A percentile compares a stretch with the other conserved stretches of the same genome.
phyloP scores from a whole-genome alignment of 2,888 invertebrate genomes.

The Metopia argyrocephala region DNA sequence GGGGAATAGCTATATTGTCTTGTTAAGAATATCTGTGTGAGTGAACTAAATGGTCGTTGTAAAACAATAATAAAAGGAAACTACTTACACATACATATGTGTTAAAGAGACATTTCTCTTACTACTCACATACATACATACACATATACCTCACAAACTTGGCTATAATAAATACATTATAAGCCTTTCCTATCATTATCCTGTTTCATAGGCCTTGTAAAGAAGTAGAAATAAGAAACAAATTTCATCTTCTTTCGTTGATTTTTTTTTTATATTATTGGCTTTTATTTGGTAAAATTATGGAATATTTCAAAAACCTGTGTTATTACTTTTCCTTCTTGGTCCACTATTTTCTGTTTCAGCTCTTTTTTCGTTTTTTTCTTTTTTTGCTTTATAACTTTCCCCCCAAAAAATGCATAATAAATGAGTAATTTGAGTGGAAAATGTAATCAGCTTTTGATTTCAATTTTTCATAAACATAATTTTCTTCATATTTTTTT shows the following conservation, averaged over 20 bases:
- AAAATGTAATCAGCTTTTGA: slow-evolving; percentile 65
- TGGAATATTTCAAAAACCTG: slow-evolving; percentile 48
- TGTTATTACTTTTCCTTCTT: too few relatives aligned
- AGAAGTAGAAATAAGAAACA: neutral
- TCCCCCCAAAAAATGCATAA: slow-evolving; percentile 51
- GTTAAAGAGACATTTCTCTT: neutral
- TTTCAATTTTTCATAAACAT: slow-evolving; percentile 33
- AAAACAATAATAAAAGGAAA: neutral
- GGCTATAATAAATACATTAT: slow-evolving; percentile 54
- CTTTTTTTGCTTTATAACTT: too few relatives aligned
- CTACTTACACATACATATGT: neutral
- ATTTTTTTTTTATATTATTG: slow-evolving; percentile 30
- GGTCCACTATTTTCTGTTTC: slow-evolving; percentile 42
- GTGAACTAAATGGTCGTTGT: neutral
- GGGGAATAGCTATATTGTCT: slow-evolving; percentile 3
- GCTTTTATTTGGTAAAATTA: slow-evolving; percentile 45
- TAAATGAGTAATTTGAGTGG: slow-evolving; percentile 64
- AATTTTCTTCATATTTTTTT: neutral
- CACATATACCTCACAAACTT: too few relatives aligned
- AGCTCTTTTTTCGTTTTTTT: slow-evolving; percentile 29
- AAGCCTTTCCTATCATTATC: slow-evolving; percentile 48
- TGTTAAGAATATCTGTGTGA: neutral
- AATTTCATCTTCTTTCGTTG: neutral
- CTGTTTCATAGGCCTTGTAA: neutral
- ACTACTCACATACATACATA: neutral